Evolutionary conservation across 2,888 invertebrate species (phyloP), one percentile per base, ranked within the genome.

Genomic region (Drosophila maculinotata): DNA sequence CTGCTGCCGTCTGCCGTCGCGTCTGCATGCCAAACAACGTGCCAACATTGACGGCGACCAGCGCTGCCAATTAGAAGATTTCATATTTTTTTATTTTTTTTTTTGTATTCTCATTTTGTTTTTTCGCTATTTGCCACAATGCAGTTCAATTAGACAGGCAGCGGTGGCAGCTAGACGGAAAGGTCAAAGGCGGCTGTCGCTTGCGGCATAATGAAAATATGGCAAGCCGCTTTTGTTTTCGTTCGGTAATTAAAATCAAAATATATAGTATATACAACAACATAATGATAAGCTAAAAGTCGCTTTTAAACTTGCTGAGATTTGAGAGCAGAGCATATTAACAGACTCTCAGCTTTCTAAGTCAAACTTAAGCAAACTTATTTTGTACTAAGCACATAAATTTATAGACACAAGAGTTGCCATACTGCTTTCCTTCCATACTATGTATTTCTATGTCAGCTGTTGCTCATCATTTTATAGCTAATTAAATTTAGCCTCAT

Each of bases 41-140:
- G 80, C 83, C 83, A 83, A 66, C 73, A 76, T 66, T 69, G 72
- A 76, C 65, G 63, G 59, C 62, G 67, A 66, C 73, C 63, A 62
- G 44, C 57, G 69, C 62, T 79, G 74, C 83, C 83, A 84, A 84
- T 84, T 85, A 84, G 78, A 82, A 79, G 76, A 76, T 76, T 85
- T 85, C 78, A 83, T 83, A 79, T 82, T 77, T 79, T 45, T 67
- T 41, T 45, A 4, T 20, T 3, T 20, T 20, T 20, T 20, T 2
- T 57, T 44, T 25, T 25, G 30, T 7, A n/a, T n/a, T n/a, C n/a
- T n/a, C n/a, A n/a, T 57, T 25, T 14, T 33, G 7, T 20, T 10
- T n/a, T 41, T 14, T 14, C 35, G 2, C 36, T 23, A 9, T 33
- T 57, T 52, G 63, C 57, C 69, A 69, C 73, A 69, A 66, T 63